Conservation (phyloP, 2,797 vertebrate species). For the Aselliscus stoliczkanus region DNA sequence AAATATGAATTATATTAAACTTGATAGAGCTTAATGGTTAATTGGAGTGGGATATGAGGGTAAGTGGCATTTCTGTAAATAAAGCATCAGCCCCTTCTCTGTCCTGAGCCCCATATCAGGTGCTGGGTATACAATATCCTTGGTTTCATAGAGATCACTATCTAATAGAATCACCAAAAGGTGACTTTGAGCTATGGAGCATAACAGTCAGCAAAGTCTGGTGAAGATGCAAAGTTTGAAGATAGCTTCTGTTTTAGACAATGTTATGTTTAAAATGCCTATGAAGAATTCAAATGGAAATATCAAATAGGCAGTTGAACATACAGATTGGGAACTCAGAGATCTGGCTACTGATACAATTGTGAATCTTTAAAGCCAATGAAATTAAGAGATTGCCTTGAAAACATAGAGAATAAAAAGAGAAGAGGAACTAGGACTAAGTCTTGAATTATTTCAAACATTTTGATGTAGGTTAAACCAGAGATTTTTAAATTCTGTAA, state of each 20-base stretch:
- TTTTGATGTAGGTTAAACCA: neutral
- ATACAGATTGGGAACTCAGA: neutral
- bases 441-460: neutral
- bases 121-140: neutral
- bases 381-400: neutral
- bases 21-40: neutral
- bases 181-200: neutral
- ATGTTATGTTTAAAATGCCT: neutral
- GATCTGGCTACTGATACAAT: neutral
- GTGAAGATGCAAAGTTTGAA: neutral
- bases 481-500: neutral
- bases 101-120: neutral
- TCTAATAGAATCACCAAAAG: neutral
- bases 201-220: neutral
- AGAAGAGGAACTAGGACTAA: neutral
- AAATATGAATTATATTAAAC: too few relatives aligned
- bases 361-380: neutral
- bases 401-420: neutral
- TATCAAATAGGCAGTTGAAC: neutral
- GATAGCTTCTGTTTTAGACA: neutral
- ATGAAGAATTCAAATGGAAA: neutral
- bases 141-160: neutral
- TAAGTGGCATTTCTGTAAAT: neutral
- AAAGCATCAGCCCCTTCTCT: neutral
- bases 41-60: neutral